A percentile compares a stretch with the other conserved stretches of the same genome.
These are phyloP conservation scores for Myodes glareolus DNA, from an alignment of 2,113 vertebrate genomes.

Conservation along the genomic window DNA sequence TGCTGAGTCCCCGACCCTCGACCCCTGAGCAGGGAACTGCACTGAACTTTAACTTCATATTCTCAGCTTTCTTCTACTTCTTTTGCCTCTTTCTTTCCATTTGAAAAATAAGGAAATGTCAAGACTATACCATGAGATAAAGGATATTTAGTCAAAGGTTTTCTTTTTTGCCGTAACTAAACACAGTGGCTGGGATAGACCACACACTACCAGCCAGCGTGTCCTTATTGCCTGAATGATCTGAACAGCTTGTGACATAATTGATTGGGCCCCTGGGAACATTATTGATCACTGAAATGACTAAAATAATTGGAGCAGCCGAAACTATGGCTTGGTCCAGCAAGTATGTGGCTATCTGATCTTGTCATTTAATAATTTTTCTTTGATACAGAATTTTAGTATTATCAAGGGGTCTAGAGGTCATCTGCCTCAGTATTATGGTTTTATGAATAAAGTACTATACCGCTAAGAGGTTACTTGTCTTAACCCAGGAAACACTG, in stretches of 20 bases:
- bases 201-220: neutral
- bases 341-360: conserved; percentile 27
- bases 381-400: conserved; percentile 35
- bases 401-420: conserved; percentile 11
- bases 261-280: conserved; percentile 19
- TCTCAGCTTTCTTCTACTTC: conserved; percentile 12
- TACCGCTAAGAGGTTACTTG: neutral
- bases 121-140: neutral
- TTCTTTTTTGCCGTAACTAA: neutral
- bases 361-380: conserved; percentile 26
- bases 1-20: neutral
- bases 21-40: neutral
- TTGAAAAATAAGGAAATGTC: conserved; percentile 23
- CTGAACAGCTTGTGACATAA: neutral
- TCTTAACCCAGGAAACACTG: neutral
- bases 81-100: neutral
- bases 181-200: neutral
- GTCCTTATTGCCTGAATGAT: neutral
- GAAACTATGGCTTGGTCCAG: neutral
- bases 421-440: neutral
- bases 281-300: conserved; percentile 41
- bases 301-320: conserved; percentile 50
- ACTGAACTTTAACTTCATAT: neutral
- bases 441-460: conserved; percentile 14
- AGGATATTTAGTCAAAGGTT: neutral